These are phyloP conservation scores for Tethya wilhelma DNA, from an alignment of 37 sponge, comb jelly and placozoan species.

Conservation along the genomic window DNA sequence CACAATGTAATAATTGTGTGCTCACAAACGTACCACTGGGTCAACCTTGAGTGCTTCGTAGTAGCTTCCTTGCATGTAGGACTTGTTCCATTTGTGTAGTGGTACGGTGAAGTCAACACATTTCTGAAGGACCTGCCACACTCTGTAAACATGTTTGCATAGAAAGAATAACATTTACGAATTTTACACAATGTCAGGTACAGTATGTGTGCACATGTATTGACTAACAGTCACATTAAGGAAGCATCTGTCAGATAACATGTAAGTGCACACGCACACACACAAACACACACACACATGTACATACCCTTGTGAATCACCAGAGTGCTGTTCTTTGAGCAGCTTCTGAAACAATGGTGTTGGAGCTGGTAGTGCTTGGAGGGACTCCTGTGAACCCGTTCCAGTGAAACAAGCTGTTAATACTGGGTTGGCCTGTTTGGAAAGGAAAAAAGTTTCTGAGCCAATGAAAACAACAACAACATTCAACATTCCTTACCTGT, in stretches of 20 bases:
- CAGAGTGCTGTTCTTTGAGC: too few relatives aligned
- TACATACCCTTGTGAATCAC: not conserved
- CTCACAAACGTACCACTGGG: constrained; percentile 40
- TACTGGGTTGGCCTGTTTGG: not conserved
- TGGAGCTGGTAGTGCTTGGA: too few relatives aligned
- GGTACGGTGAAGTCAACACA: constrained; percentile 50
- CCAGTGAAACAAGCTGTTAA: too few relatives aligned
- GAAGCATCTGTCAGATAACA: too few relatives aligned
- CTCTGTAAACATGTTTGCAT: too few relatives aligned
- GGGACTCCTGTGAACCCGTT: too few relatives aligned
- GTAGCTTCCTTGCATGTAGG: constrained; percentile 45
- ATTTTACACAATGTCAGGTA: not conserved
- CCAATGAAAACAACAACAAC: too few relatives aligned
- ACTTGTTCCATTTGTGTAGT: constrained; percentile 55
- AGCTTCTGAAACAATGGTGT: too few relatives aligned
- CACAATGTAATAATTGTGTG: not conserved
- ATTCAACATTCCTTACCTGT: not conserved
- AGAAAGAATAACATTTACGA: too few relatives aligned
- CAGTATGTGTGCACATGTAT: too few relatives aligned
- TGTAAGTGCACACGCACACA: not conserved
- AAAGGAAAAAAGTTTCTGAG: not conserved
- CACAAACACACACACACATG: not conserved
- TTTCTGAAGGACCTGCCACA: constrained; percentile 48
- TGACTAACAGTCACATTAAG: too few relatives aligned
- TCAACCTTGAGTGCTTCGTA: constrained; percentile 48